Conservation (phyloP, 1,140 invertebrate genomes). For the Zaprionus inermis region DNA sequence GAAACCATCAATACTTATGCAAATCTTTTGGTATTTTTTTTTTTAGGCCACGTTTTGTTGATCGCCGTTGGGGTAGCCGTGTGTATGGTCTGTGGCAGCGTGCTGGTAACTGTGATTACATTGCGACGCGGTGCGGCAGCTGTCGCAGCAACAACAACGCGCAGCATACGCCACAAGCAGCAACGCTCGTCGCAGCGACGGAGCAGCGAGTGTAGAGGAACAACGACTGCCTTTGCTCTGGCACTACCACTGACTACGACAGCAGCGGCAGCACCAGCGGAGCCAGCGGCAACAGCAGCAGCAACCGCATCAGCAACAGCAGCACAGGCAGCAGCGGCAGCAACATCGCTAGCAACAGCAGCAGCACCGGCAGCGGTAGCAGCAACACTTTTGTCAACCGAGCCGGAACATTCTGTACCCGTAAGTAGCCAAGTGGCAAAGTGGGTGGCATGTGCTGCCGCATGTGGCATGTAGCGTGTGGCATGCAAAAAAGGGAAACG, state of each 20-base stretch:
- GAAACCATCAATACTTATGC: not conserved
- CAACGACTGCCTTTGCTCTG: slow-evolving; percentile 66
- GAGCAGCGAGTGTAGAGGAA: slow-evolving; percentile 47
- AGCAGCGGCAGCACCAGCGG: slow-evolving; percentile 52
- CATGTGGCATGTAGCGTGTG: not conserved
- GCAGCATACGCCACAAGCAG: slow-evolving; percentile 58
- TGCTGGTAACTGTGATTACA: slow-evolving; percentile 69
- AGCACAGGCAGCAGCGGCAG: slow-evolving; percentile 22
- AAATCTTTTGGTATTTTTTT: not conserved
- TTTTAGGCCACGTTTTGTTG: slow-evolving; percentile 69
- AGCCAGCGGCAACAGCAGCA: slow-evolving; percentile 34
- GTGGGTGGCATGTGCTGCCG: slow-evolving; percentile 30
- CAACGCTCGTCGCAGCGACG: slow-evolving; percentile 62
- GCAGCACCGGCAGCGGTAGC: slow-evolving; percentile 46
- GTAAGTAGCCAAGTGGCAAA: slow-evolving; percentile 66
- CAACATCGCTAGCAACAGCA: slow-evolving; percentile 37
- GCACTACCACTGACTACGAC: slow-evolving; percentile 72
- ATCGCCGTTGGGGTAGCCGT: slow-evolving; percentile 78
- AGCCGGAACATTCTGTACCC: slow-evolving; percentile 84
- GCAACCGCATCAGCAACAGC: slow-evolving; percentile 38
- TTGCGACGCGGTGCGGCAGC: slow-evolving; percentile 49
- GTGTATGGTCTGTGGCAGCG: slow-evolving; percentile 73
- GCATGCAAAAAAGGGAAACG: slow-evolving; percentile 4
- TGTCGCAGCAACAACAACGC: slow-evolving; percentile 52
- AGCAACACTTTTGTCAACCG: slow-evolving; percentile 81